Percentiles rank a stretch among this genome's conserved stretches.
These are phyloP conservation scores for Hippocampus abdominalis DNA, from an alignment of 2,113 vertebrate genomes.

Conservation along the genomic window DNA sequence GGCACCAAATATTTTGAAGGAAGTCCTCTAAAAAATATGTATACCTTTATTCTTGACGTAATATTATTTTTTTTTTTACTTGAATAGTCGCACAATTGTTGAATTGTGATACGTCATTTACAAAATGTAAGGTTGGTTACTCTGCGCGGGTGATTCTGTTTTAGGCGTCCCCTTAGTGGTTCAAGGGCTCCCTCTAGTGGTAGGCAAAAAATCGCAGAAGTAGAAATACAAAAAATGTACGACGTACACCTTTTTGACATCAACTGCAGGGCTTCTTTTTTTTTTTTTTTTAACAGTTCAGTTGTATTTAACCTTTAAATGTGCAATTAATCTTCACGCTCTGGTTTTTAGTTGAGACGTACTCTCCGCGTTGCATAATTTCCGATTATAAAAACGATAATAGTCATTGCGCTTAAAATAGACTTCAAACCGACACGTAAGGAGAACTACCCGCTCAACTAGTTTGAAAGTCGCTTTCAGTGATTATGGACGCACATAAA, in stretches of 20 bases:
- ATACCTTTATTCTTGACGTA: no score
- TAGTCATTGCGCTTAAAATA: neutral
- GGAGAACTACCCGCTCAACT: neutral
- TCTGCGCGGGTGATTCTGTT: neutral
- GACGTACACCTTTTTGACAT: neutral
- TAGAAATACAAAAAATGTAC: neutral
- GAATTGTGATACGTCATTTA: no score
- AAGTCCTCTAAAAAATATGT: no score
- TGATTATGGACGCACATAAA: neutral
- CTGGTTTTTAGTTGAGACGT: neutral
- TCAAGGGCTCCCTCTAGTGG: neutral
- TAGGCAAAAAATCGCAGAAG: neutral
- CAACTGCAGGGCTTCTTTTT: neutral
- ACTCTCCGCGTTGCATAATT: neutral
- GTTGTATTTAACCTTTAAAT: neutral
- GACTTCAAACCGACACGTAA: neutral
- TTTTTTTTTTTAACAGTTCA: neutral
- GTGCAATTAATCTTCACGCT: neutral
- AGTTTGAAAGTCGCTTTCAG: neutral
- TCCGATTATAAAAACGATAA: neutral
- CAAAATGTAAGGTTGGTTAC: no score
- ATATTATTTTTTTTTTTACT: no score
- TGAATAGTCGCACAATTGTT: no score
- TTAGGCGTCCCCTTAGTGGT: neutral
- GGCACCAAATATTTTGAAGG: no score